Evolutionary conservation across 2,113 vertebrate genomes (phyloP), one percentile per base, ranked within the genome.

Genomic region (Oncorhynchus tshawytscha): DNA sequence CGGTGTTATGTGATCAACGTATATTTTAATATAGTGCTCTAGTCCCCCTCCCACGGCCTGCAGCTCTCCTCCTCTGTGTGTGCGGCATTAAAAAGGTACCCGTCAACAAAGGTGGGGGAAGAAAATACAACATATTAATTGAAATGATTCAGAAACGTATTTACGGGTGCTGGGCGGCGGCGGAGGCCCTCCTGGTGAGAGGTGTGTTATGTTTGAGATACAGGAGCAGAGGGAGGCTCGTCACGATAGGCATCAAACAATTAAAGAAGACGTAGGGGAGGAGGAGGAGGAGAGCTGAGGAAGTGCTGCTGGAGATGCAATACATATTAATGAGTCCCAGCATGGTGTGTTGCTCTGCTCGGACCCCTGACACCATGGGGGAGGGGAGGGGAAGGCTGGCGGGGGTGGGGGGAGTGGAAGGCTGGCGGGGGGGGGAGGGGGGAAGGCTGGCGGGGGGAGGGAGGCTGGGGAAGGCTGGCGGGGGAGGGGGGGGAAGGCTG

Each of bases 251-350:
- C 82, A 77, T 85, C 85, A 86, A 83, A 86, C 82, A 85, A 89
- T 84, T 87, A 87, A 82, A 79, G 80, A 31, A 31, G 31, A 5
- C 31, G 31, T 5, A 5, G 5, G 31, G 31, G 29, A 4, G 29
- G 5, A 73, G 81, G 68, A 59, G 65, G 72, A 20, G 73, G 83
- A 76, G 77, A 72, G 75, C 76, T 68, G 67, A 34, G 34, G 20
- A 15, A 18, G 65, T 71, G 48, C 75, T 34, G 67, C 60, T 29
- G 64, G 64, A 70, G 66, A 57, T 66, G 49, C 59, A 80, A 79
- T 82, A 85, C 84, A 89, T 89, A 87, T 84, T 79, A 85, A 89
- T 87, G 79, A 67, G 27, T 79, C 77, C 25, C 86, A 85, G 86
- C 77, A 51, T 78, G 85, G 62, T 48, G 15, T 77, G 74, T 49